Percentiles rank a stretch among this genome's conserved stretches.
These are phyloP conservation scores for Chloebia gouldiae DNA, from an alignment of 2,113 vertebrate species.

Conservation along the genomic window DNA sequence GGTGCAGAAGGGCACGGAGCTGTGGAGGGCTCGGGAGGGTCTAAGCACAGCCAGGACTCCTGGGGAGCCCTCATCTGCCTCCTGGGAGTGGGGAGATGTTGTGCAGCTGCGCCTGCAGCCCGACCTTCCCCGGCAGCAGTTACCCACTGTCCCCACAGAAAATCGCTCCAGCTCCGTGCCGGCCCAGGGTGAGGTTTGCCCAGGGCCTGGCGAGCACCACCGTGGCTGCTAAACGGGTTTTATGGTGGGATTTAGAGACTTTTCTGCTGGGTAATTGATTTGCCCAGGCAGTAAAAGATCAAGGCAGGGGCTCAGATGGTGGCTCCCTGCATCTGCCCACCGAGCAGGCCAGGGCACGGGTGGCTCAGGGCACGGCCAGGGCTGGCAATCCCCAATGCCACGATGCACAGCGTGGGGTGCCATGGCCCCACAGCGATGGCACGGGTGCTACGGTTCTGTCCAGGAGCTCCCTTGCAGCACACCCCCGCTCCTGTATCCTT, in stretches of 20 bases:
- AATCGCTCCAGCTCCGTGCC: background rate
- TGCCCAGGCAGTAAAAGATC: conserved; percentile 67
- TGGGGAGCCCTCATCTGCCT: background rate
- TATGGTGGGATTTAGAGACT: conserved; percentile 67
- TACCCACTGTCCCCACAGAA: background rate
- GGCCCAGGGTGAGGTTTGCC: background rate
- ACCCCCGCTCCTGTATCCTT: conserved; percentile 1
- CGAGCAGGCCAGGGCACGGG: background rate
- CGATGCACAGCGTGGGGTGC: background rate
- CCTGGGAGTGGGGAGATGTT: background rate
- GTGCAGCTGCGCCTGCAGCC: background rate
- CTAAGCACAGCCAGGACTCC: background rate
- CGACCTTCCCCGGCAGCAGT: background rate
- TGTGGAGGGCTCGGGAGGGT: fast-evolving
- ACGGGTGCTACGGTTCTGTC: fast-evolving
- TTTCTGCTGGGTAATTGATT: conserved; percentile 64
- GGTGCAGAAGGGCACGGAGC: background rate
- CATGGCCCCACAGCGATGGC: fast-evolving
- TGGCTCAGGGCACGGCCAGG: fast-evolving
- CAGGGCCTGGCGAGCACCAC: background rate
- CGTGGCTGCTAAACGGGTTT: conserved; percentile 45
- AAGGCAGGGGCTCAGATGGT: conserved; percentile 31
- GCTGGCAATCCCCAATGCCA: fast-evolving
- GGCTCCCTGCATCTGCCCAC: conserved; percentile 40
- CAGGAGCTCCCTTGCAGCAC: conserved; percentile 12